phyloP scores from a whole-genome alignment of 2,113 vertebrate genomes.

The Gobius niger region DNA sequence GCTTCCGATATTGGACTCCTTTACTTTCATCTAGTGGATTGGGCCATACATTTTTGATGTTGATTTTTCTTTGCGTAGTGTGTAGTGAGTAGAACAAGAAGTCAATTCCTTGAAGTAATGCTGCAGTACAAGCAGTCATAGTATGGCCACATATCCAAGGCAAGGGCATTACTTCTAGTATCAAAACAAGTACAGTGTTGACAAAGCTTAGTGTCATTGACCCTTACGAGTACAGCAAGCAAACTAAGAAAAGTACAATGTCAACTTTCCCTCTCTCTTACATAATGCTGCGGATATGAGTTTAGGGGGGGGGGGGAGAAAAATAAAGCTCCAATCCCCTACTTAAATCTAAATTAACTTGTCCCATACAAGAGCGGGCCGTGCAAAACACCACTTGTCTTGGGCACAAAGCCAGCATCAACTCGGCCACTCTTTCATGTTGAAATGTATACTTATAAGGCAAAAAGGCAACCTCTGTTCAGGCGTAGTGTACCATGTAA shows the following conservation, averaged over 20 bases:
- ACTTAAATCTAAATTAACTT: not conserved
- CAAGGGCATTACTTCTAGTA: not conserved
- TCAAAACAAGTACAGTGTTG: conserved; percentile 17
- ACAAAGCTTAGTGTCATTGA: conserved; percentile 43
- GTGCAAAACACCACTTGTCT: conserved; percentile 12
- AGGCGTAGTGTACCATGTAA: conserved; percentile 47
- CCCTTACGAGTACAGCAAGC: conserved; percentile 7
- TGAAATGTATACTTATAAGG: conserved; percentile 28
- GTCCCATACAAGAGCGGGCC: not conserved
- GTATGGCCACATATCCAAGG: not conserved
- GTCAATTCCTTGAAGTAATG: not conserved
- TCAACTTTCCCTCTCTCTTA: not conserved
- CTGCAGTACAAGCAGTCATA: not conserved
- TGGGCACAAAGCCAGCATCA: conserved; percentile 14
- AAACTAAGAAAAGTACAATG: conserved; percentile 15
- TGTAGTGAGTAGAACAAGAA: not conserved
- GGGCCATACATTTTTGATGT: conserved; percentile 78
- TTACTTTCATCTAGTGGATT: conserved; percentile 70
- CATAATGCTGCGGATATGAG: not conserved
- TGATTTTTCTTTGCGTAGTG: conserved; percentile 52
- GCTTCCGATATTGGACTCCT: conserved; percentile 60
- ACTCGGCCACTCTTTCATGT: conserved; percentile 10
- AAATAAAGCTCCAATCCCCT: not conserved
- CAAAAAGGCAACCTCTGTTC: conserved; percentile 38
- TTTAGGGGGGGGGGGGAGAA: not conserved